These are phyloP conservation scores for Podabrus alpinus DNA, from an alignment of 2,888 invertebrate genomes.

Conservation along the genomic window DNA sequence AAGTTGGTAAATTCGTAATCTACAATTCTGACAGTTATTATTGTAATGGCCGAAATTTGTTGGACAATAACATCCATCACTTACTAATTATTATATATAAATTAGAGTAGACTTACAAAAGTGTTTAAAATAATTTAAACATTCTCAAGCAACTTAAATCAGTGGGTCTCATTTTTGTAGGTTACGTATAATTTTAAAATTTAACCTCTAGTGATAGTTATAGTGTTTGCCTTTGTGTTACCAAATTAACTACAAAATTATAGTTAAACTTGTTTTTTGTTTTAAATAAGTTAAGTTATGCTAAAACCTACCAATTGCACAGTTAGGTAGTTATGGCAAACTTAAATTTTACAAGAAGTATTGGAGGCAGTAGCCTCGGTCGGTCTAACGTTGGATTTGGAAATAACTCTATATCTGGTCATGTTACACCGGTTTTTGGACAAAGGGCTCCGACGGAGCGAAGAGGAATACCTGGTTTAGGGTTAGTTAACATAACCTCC, in stretches of 20 bases:
- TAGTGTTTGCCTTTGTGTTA: conserved; percentile 48
- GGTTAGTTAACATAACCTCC: conserved; percentile 44
- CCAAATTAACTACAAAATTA: conserved; percentile 36
- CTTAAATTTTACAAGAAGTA: conserved; percentile 90
- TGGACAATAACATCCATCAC: conserved; percentile 55
- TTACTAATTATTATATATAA: conserved; percentile 45
- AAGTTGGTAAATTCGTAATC: conserved; percentile 23
- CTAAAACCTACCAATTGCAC: conserved; percentile 45
- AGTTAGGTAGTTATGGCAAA: conserved; percentile 81
- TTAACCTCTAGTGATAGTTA: conserved; percentile 43
- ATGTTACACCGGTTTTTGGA: conserved; percentile 80
- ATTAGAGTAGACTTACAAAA: conserved; percentile 42
- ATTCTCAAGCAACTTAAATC: conserved; percentile 14
- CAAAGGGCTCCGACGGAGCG: conserved; percentile 81
- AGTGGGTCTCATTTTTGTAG: conserved; percentile 38
- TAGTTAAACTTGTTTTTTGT: conserved; percentile 2
- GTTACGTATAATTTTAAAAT: conserved; percentile 40
- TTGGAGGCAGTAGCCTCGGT: conserved; percentile 76
- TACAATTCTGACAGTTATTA: conserved; percentile 34
- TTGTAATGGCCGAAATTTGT: conserved; percentile 55
- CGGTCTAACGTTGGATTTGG: conserved; percentile 69
- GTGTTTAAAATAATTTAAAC: conserved; percentile 22
- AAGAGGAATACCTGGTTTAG: conserved; percentile 61
- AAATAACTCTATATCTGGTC: conserved; percentile 71
- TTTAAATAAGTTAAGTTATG: conserved; percentile 47